phyloP scores from a whole-genome alignment of 2,797 vertebrate species.

The Phrynocephalus forsythii region DNA sequence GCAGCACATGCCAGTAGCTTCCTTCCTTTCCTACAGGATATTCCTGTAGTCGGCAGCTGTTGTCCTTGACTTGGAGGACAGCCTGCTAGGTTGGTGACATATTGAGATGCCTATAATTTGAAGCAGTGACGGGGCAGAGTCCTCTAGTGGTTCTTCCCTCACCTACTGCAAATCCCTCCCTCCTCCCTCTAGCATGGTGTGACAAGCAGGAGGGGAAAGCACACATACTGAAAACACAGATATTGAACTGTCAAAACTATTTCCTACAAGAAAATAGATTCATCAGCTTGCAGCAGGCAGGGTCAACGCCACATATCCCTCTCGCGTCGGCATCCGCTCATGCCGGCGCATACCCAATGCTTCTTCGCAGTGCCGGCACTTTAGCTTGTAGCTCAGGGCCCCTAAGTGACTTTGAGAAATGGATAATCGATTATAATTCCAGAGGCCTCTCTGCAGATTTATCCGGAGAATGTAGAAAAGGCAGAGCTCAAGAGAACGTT shows the following conservation, averaged over 20 bases:
- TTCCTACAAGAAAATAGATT: conserved; percentile 87
- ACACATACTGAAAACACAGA: conserved; percentile 79
- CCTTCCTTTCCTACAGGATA: conserved; percentile 3
- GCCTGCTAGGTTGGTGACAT: conserved; percentile 72
- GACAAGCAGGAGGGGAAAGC: conserved; percentile 66
- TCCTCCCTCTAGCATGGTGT: conserved; percentile 46
- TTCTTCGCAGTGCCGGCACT: conserved; percentile 83
- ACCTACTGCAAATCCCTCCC: conserved; percentile 54
- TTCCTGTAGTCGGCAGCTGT: conserved; percentile 46
- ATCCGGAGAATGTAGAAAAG: conserved; percentile 78
- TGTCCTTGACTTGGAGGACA: conserved; percentile 81
- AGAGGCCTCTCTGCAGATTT: conserved; percentile 79
- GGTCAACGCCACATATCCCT: conserved; percentile 82
- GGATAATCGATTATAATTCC: conserved; percentile 93
- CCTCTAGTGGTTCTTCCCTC: conserved; percentile 55
- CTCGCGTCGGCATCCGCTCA: conserved; percentile 77
- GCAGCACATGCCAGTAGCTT: background rate
- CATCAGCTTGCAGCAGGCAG: conserved; percentile 83
- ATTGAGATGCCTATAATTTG: conserved; percentile 68
- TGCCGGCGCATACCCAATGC: conserved; percentile 87
- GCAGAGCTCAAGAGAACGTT: conserved; percentile 71
- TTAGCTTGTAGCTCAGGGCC: conserved; percentile 82
- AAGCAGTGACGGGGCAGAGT: conserved; percentile 75
- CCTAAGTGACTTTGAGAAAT: conserved; percentile 96
- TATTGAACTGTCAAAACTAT: conserved; percentile 89